These are phyloP conservation scores for Todus mexicanus DNA, from an alignment of 2,797 vertebrate species.

Conservation along the genomic window DNA sequence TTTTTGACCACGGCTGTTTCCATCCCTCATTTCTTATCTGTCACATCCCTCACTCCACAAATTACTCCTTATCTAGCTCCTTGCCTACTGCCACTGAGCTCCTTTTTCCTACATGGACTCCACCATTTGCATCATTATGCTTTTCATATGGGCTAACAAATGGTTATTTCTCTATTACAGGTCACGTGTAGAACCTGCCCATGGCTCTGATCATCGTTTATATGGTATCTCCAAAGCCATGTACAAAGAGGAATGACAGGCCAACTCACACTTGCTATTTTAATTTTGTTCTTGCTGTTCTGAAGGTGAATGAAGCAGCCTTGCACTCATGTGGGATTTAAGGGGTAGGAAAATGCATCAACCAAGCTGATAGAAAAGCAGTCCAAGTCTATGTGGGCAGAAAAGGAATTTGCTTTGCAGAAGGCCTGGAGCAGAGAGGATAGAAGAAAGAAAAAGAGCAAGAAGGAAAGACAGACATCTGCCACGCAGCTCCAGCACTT, in stretches of 20 bases:
- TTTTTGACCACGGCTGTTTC: background rate
- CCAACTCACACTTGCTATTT: background rate
- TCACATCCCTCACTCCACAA: background rate
- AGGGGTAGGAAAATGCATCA: background rate
- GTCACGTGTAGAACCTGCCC: background rate
- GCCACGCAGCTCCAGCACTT: background rate
- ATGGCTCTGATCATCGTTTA: accelerated
- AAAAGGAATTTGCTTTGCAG: background rate
- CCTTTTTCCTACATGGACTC: background rate
- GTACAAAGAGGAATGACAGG: background rate
- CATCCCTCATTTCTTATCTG: background rate
- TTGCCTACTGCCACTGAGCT: background rate
- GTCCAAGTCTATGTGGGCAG: background rate
- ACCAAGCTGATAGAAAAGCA: background rate
- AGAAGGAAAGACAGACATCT: background rate
- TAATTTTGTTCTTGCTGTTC: background rate
- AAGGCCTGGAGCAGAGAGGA: background rate
- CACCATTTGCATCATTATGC: background rate
- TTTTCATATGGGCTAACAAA: background rate
- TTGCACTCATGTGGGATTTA: accelerated
- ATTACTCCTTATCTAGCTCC: background rate
- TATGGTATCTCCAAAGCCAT: background rate
- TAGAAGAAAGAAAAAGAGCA: background rate
- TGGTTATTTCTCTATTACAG: background rate
- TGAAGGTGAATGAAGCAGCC: background rate